Percentiles rank a stretch among this genome's conserved stretches.
phyloP scores from a whole-genome alignment of 2,888 invertebrate genomes.

The Drosophila subquinaria region DNA sequence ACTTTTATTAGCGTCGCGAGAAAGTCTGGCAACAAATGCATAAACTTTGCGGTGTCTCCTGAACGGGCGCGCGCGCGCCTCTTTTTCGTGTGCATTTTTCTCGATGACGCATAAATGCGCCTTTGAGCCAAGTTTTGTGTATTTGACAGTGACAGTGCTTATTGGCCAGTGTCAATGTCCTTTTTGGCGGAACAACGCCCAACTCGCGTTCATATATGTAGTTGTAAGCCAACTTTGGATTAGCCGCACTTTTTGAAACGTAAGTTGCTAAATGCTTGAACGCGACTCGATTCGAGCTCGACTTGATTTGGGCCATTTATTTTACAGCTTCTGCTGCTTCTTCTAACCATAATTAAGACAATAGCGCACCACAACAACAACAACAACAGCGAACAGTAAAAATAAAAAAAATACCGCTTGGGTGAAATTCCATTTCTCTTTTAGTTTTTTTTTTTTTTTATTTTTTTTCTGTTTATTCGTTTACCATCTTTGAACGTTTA shows the following conservation, averaged over 20 bases:
- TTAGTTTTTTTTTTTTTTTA: constrained; percentile 48
- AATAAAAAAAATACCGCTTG: constrained; percentile 60
- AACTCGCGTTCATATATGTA: neutral
- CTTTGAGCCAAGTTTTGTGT: constrained; percentile 48
- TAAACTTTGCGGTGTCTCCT: constrained; percentile 52
- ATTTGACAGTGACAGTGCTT: constrained; percentile 12
- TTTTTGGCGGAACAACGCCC: constrained; percentile 56
- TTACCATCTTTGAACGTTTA: constrained; percentile 62
- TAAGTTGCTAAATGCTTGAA: constrained; percentile 60
- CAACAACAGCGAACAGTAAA: constrained; percentile 36
- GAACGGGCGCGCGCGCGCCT: constrained; percentile 36
- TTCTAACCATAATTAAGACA: constrained; percentile 75
- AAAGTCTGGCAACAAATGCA: constrained; percentile 61
- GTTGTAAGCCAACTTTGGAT: constrained; percentile 28
- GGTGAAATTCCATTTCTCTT: constrained; percentile 82
- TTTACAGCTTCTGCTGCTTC: constrained; percentile 65
- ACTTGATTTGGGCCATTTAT: constrained; percentile 77
- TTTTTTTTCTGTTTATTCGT: constrained; percentile 38
- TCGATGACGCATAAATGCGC: constrained; percentile 69
- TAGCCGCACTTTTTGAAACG: constrained; percentile 53
- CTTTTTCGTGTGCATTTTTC: constrained; percentile 46
- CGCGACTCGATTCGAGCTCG: constrained; percentile 14
- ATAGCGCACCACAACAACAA: constrained; percentile 60
- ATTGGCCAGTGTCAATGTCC: constrained; percentile 70
- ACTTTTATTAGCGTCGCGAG: constrained; percentile 25